Evolutionary conservation across 2,888 invertebrate genomes (phyloP), one percentile per base, ranked within the genome.

Genomic region (Biston stratarius): DNA sequence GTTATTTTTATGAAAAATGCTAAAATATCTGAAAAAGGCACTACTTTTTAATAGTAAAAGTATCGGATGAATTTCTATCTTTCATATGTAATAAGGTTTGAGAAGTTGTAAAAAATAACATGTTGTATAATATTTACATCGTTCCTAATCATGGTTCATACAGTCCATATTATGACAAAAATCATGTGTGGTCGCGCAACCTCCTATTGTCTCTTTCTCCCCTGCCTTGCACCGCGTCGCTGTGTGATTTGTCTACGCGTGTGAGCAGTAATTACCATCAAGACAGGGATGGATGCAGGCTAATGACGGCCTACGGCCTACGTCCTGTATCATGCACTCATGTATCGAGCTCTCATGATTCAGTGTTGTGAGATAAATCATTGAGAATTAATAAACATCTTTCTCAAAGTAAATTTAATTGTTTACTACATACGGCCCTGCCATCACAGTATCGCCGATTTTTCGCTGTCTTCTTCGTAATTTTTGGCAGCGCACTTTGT

Each of bases 201-300:
- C 24, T 24, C 24, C 6, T n/a, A 0, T 10, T 38, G 14, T 38
- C 6, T 53, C 10, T 52, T 33, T 64, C 55, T 61, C 75, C 74
- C 69, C 65, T 78, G 65, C 61, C 75, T 74, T 77, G 63, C 49
- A 66, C 75, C 77, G 66, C 52, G 55, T 72, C 55, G 75, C 52
- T 67, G 52, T 68, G 80, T 81, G 84, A 86, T 87, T 86, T 82
- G 85, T 86, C 85, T 83, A 82, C 76, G 79, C 81, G 83, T 83
- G 78, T 75, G 82, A 82, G 81, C 81, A 81, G 81, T 86, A 87
- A 88, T 89, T 87, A 87, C 83, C 74, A 67, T 77, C 74, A 76
- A 77, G 88, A 87, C 87, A 85, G 87, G 86, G 89, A 89, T 86
- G 79, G 84, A 89, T 89, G 85, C 82, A 72, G 72, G 72, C 72